Percentiles rank a stretch among this genome's conserved stretches.
Evolutionary conservation across 2,113 vertebrate genomes (phyloP).

Genomic region (Proteles cristata): DNA sequence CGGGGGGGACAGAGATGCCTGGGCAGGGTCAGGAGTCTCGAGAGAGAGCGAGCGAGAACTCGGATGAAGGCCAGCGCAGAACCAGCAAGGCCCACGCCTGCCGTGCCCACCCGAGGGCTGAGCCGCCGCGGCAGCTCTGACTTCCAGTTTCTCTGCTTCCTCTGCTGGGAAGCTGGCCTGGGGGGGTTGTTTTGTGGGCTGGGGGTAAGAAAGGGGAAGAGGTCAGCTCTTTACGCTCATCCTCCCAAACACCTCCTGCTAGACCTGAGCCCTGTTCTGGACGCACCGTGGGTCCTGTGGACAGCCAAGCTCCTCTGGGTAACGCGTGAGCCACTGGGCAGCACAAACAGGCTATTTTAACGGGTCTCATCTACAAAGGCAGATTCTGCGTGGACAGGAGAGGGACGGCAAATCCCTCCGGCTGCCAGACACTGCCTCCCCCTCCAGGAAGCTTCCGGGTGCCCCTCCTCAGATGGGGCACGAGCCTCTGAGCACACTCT

Average conservation of each 20-base stretch:
- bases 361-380: not conserved
- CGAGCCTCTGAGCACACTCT: too few relatives aligned
- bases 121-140: accelerated
- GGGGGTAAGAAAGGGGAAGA: not conserved
- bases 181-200: not conserved
- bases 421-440: not conserved
- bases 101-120: not conserved
- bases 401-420: not conserved
- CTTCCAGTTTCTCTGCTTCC: not conserved
- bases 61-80: accelerated
- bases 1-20: not conserved
- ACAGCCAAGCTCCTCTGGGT: not conserved
- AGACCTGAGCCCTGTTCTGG: not conserved
- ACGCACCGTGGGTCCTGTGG: not conserved
- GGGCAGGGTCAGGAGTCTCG: accelerated
- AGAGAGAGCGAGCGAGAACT: not conserved
- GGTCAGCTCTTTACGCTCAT: accelerated
- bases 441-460: not conserved
- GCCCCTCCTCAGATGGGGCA: not conserved
- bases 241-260: not conserved
- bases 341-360: not conserved
- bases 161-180: not conserved
- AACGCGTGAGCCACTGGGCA: accelerated
- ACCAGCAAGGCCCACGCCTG: not conserved
- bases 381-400: not conserved